A percentile compares a stretch with the other conserved stretches of the same genome.
These are phyloP conservation scores for Andricus curvator DNA, from an alignment of 2,888 invertebrate species.

Conservation along the genomic window DNA sequence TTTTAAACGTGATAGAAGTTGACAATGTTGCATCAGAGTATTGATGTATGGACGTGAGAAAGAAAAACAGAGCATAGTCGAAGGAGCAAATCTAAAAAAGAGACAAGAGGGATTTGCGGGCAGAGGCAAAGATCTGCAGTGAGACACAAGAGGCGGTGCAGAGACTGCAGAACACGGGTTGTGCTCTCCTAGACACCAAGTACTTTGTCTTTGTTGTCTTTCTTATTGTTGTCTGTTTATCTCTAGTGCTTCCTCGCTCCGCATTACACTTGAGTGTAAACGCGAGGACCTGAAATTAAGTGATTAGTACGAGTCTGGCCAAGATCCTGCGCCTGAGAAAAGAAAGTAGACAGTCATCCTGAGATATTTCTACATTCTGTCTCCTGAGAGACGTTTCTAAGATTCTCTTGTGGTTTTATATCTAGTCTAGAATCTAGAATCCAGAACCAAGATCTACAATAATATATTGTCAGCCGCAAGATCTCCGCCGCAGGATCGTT, in stretches of 20 bases:
- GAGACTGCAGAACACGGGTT: conserved; percentile 67
- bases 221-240: conserved; percentile 55
- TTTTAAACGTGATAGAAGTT: neutral
- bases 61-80: conserved; percentile 42
- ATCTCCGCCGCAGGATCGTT: conserved; percentile 39
- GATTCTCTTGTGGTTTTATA: neutral
- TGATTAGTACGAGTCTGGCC: conserved; percentile 62
- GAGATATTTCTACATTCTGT: conserved; percentile 10
- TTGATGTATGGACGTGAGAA: conserved; percentile 33
- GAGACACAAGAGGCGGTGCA: conserved; percentile 72
- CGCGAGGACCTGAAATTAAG: conserved; percentile 68
- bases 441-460: neutral
- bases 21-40: conserved; percentile 27
- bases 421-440: neutral
- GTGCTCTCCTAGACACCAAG: conserved; percentile 69
- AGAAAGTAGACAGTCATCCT: conserved; percentile 26
- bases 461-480: neutral
- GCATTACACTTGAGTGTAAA: conserved; percentile 55
- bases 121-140: conserved; percentile 64
- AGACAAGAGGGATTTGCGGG: conserved; percentile 59
- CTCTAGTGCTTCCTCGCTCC: conserved; percentile 52
- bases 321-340: conserved; percentile 43
- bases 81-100: conserved; percentile 45
- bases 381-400: conserved; percentile 4
- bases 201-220: conserved; percentile 57